Evolutionary conservation across 2,888 invertebrate genomes (phyloP).

Genomic region (Macrophya annulata): DNA sequence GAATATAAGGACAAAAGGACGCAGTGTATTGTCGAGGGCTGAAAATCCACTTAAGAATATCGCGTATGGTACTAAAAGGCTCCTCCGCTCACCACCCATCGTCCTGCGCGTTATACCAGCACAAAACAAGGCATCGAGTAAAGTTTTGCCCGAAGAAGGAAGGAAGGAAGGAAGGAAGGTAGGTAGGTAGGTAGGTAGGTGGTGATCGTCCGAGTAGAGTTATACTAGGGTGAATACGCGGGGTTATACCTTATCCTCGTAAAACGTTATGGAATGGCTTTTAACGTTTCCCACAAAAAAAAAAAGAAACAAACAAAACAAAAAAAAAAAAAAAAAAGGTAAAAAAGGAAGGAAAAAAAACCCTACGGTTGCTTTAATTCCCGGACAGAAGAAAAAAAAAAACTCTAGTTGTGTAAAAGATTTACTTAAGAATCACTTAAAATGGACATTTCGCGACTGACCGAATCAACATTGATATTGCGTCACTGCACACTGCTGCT

Average conservation of each 20-base stretch:
- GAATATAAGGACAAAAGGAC: not conserved
- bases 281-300: not conserved
- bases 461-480: too few relatives aligned
- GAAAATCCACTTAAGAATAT: not conserved
- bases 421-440: too few relatives aligned
- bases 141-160: slow-evolving; percentile 6
- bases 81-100: slow-evolving; percentile 54
- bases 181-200: too few relatives aligned
- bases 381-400: too few relatives aligned
- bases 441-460: too few relatives aligned
- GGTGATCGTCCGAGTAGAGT: not conserved
- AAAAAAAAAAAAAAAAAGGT: not conserved
- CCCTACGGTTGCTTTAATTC: too few relatives aligned
- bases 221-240: not conserved
- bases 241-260: not conserved
- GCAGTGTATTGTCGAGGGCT: not conserved
- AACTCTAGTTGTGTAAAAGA: too few relatives aligned
- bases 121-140: not conserved
- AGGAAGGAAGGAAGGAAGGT: too few relatives aligned
- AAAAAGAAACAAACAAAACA: not conserved
- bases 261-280: slow-evolving; percentile 22
- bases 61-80: slow-evolving; percentile 4
- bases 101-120: not conserved
- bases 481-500: not conserved
- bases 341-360: not conserved